Evolutionary conservation across 35 echinoderm and acorn worm genomes (phyloP).

Genomic region (Chiridota heheva): DNA sequence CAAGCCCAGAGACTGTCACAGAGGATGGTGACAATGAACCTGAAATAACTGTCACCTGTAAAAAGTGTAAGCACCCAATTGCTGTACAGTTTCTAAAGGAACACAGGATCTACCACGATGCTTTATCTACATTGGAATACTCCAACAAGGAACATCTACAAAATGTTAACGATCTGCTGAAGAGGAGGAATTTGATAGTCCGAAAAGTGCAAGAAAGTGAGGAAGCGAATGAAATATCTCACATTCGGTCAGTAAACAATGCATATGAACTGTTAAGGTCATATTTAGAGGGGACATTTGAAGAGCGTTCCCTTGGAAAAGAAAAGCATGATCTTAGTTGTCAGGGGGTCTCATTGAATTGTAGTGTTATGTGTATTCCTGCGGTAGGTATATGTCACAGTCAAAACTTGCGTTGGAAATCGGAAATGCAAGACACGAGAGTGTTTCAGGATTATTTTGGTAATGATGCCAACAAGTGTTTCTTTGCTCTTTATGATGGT

Average conservation of each 20-base stretch:
- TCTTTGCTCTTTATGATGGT: conserved; percentile 97
- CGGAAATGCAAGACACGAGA: conserved; percentile 84
- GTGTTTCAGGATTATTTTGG: conserved; percentile 97
- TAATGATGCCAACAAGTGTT: conserved; percentile 85
- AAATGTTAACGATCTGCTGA: conserved; percentile 52
- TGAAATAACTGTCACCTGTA: conserved; percentile 81
- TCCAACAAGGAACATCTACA: conserved; percentile 40
- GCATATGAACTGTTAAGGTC: conserved; percentile 77
- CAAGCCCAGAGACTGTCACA: conserved; percentile 49
- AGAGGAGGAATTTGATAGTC: conserved; percentile 54
- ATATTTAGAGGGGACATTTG: conserved; percentile 75
- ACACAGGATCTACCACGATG: conserved; percentile 75
- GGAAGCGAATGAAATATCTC: conserved; percentile 19
- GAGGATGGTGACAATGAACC: conserved; percentile 48
- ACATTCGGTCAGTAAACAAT: conserved; percentile 57
- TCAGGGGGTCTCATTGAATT: conserved; percentile 57
- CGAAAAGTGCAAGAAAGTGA: conserved; percentile 40
- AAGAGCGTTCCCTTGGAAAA: conserved; percentile 45
- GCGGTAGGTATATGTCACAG: conserved; percentile 79
- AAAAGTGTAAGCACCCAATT: conserved; percentile 65
- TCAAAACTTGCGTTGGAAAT: conserved; percentile 83
- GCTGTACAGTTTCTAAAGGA: conserved; percentile 54
- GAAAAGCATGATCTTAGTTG: conserved; percentile 46
- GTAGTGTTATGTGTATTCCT: conserved; percentile 67
- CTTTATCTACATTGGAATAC: conserved; percentile 64